Percentiles rank a stretch among this genome's conserved stretches.
phyloP scores from a whole-genome alignment of 2,888 invertebrate genomes.

The Emesis russula region DNA sequence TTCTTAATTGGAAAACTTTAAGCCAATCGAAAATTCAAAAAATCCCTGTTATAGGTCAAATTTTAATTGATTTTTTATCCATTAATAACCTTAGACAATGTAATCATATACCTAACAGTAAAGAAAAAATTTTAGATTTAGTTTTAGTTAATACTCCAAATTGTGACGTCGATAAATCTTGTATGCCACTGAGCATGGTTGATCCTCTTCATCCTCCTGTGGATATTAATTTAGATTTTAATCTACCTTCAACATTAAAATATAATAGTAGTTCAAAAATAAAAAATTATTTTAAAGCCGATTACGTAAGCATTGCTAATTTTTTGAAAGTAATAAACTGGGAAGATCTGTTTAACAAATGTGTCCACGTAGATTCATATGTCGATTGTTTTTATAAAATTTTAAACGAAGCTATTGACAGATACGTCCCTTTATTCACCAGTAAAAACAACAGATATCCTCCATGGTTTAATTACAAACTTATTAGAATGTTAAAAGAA shows the following conservation, averaged over 20 bases:
- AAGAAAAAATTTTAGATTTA: conserved; percentile 1
- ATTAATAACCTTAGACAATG: conserved; percentile 13
- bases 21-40: background rate
- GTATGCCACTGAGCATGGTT: background rate
- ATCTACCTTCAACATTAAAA: background rate
- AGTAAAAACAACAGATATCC: background rate
- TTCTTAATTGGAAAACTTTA: background rate
- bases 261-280: background rate
- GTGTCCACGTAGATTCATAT: background rate
- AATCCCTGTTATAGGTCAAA: background rate
- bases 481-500: conserved; percentile 8
- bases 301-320: background rate
- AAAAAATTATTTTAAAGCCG: background rate
- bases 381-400: background rate
- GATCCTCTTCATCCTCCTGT: conserved; percentile 3
- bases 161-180: background rate
- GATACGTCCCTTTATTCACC: background rate
- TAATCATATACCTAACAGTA: background rate
- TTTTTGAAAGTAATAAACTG: background rate
- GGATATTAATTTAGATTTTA: background rate
- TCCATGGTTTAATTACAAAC: background rate
- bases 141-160: background rate
- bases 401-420: background rate
- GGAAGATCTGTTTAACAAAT: background rate
- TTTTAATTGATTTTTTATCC: background rate